Evolutionary conservation across 2,888 invertebrate species (phyloP), one percentile per base, ranked within the genome.

Genomic region (Limnephilus marmoratus): DNA sequence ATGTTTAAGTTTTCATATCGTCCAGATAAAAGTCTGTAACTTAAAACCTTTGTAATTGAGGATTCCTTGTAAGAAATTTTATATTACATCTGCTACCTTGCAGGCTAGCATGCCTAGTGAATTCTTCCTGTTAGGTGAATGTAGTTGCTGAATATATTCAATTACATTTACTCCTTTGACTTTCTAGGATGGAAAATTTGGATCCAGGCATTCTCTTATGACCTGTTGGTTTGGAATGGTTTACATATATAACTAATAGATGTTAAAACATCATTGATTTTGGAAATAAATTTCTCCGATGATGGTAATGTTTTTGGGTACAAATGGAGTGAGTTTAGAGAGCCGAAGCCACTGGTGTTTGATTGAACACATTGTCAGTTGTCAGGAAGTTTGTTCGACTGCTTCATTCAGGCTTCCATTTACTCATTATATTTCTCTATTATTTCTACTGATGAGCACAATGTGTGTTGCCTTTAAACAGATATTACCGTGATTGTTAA

Each of bases 401-500:
- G 92, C 92, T 92, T 83, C 29, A 91, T 91, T 81, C 90, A 91
- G 92, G 92, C 92, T 92, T 92, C 92, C 92, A 91, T 53, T 80
- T 90, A 90, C 81, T 89, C 81, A 81, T 91, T 91, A 89, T 81
- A 89, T 31, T 80, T 34, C 37, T 34, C 31, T 89, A 80, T 89
- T 80, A 13, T 85, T 90, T 85, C 31, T 90, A 85, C 85, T 81
- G 88, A 91, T 82, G 92, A 92, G 92, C 90, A 92, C 90, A 90
- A 90, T 92, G 92, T 86, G 88, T 92, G 92, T 90, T 92, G 92
- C 90, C 90, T 92, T 92, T 90, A 81, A 92, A 82, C 92, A 90
- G 90, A 92, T 90, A 92, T 87, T 90, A 92, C 90, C 92, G 81
- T 83, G 93, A 91, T 92, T 93, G 93, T 90, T 93, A 87, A 90